A percentile compares a stretch with the other conserved stretches of the same genome.
Evolutionary conservation across 1,140 invertebrate species (phyloP).

Genomic region (Aphaenogaster ashmeadi): DNA sequence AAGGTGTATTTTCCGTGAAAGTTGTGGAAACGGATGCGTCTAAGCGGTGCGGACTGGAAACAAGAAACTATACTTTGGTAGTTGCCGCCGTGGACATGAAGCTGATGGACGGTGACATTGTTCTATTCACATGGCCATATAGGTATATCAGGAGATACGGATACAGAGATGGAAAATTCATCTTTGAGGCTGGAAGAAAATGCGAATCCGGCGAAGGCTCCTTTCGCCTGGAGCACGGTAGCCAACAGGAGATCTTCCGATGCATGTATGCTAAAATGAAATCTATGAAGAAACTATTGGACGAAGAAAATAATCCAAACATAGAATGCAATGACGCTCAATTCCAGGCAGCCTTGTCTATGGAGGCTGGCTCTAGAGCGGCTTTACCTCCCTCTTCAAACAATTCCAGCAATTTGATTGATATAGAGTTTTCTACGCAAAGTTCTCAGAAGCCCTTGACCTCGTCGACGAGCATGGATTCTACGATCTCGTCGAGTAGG

Average conservation of each 20-base stretch:
- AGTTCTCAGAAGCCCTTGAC: slow-evolving; percentile 82
- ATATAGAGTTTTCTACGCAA: slow-evolving; percentile 85
- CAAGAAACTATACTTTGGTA: slow-evolving; percentile 91
- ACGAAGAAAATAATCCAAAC: slow-evolving; percentile 89
- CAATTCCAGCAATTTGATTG: slow-evolving; percentile 85
- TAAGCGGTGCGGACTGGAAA: slow-evolving; percentile 91
- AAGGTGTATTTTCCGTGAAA: slow-evolving; percentile 93
- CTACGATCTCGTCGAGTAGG: slow-evolving; percentile 79
- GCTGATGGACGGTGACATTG: slow-evolving; percentile 90
- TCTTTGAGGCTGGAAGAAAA: slow-evolving; percentile 96
- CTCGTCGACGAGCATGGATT: slow-evolving; percentile 72
- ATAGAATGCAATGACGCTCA: slow-evolving; percentile 92
- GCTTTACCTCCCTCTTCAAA: slow-evolving; percentile 91
- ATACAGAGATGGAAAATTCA: slow-evolving; percentile 93
- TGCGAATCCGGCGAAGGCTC: slow-evolving; percentile 95
- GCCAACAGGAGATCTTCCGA: slow-evolving; percentile 93
- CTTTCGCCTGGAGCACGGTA: slow-evolving; percentile 93
- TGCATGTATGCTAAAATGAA: slow-evolving; percentile 94
- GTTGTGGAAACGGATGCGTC: slow-evolving; percentile 93
- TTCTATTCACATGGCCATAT: slow-evolving; percentile 95
- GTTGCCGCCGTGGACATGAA: slow-evolving; percentile 92
- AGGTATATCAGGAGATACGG: slow-evolving; percentile 95
- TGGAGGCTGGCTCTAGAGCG: slow-evolving; percentile 93
- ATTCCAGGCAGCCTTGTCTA: slow-evolving; percentile 90
- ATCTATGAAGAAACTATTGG: slow-evolving; percentile 93